Conservation (phyloP, 2,888 invertebrate species). For the Cabera pusaria region DNA sequence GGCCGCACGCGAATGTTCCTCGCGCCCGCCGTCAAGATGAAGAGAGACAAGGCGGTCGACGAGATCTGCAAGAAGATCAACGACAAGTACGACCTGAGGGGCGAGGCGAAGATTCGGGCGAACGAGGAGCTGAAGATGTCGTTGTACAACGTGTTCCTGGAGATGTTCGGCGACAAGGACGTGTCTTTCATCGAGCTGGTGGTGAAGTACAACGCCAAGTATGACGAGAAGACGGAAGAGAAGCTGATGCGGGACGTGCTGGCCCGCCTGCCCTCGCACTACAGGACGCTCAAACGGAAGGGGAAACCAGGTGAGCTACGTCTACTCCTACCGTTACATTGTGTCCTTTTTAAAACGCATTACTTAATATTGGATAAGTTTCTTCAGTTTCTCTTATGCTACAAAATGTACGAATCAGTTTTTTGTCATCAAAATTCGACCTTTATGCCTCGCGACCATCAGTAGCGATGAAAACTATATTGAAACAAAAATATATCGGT, state of each 20-base stretch:
- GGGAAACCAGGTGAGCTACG: conserved; percentile 56
- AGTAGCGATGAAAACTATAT: too few species aligned
- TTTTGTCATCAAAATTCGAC: too few species aligned
- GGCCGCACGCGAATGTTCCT: conserved; percentile 13
- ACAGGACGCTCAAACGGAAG: conserved; percentile 48
- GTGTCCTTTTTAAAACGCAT: too few species aligned
- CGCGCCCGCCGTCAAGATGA: conserved; percentile 34
- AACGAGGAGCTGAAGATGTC: conserved; percentile 47
- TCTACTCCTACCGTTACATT: too few species aligned
- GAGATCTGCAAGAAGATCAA: conserved; percentile 56
- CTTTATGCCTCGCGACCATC: too few species aligned
- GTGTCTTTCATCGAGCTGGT: conserved; percentile 65
- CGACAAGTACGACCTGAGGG: conserved; percentile 43
- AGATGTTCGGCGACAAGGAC: conserved; percentile 61
- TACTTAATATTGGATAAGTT: too few species aligned
- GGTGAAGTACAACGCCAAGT: conserved; percentile 59
- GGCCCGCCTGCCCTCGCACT: conserved; percentile 50
- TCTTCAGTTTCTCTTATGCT: too few species aligned
- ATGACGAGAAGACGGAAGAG: conserved; percentile 48
- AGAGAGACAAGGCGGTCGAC: conserved; percentile 58
- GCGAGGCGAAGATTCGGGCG: conserved; percentile 44
- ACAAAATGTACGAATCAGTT: too few species aligned
- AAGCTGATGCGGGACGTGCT: conserved; percentile 57
- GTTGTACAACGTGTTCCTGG: conserved; percentile 44
- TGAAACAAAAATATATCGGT: too few species aligned